These are phyloP conservation scores for Eurytoma californica DNA, from an alignment of 2,888 invertebrate species.

Conservation along the genomic window DNA sequence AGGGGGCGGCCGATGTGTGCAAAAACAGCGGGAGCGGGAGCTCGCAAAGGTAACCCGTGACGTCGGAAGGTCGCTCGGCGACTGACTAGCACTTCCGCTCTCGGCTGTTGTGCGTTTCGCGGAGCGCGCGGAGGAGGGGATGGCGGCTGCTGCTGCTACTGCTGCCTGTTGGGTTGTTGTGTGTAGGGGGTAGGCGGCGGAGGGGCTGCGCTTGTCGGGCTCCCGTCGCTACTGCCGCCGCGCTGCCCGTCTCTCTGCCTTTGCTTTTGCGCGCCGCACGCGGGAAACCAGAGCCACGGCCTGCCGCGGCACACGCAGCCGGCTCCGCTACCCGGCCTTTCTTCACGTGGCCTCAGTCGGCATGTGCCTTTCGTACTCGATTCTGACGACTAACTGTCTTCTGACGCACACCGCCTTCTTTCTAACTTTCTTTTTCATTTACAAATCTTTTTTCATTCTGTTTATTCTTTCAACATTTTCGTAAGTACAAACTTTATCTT, in stretches of 20 bases:
- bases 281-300: conserved; percentile 62
- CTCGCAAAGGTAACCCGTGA: conserved; percentile 69
- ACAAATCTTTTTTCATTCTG: too few species aligned
- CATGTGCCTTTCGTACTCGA: conserved; percentile 4
- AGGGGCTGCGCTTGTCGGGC: conserved; percentile 60
- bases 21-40: conserved; percentile 5
- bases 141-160: conserved; percentile 56
- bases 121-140: conserved; percentile 65
- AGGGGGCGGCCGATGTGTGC: not conserved
- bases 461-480: too few species aligned
- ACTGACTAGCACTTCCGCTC: conserved; percentile 75
- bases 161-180: conserved; percentile 73
- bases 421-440: too few species aligned
- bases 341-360: conserved; percentile 49
- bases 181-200: conserved; percentile 72
- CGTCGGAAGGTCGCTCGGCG: conserved; percentile 76
- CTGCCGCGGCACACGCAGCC: not conserved
- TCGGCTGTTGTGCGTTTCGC: conserved; percentile 75
- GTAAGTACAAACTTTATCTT: too few species aligned
- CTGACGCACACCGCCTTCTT: not conserved
- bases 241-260: conserved; percentile 51
- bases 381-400: not conserved
- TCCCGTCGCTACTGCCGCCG: conserved; percentile 61
- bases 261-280: conserved; percentile 58
- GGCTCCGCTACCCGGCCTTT: conserved; percentile 35